These are phyloP conservation scores for Parnassius glacialis DNA, from an alignment of 2,888 invertebrate genomes.

Conservation along the genomic window DNA sequence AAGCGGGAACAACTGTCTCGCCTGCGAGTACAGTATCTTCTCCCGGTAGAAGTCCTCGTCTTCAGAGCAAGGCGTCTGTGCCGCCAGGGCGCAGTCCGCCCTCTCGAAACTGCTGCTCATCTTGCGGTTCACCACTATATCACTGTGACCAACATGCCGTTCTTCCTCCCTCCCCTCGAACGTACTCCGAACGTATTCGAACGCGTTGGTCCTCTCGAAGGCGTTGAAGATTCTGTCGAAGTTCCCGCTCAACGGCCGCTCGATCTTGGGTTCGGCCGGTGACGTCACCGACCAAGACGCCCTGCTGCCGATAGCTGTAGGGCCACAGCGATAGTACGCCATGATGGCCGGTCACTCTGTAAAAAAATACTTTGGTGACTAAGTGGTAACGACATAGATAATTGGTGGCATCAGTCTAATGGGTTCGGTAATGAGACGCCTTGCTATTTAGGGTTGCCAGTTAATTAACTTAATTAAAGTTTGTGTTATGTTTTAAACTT, in stretches of 20 bases:
- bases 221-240: slow-evolving; percentile 77
- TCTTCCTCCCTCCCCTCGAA: slow-evolving; percentile 54
- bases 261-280: slow-evolving; percentile 56
- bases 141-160: slow-evolving; percentile 61
- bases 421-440: slow-evolving; percentile 9
- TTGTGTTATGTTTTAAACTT: too few relatives aligned
- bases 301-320: slow-evolving; percentile 71
- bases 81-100: slow-evolving; percentile 76
- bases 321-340: slow-evolving; percentile 74
- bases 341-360: slow-evolving; percentile 51
- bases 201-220: slow-evolving; percentile 76
- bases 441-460: slow-evolving; percentile 4
- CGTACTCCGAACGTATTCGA: slow-evolving; percentile 60
- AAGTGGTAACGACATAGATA: slow-evolving; percentile 18
- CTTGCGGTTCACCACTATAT: slow-evolving; percentile 69
- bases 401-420: slow-evolving; percentile 16
- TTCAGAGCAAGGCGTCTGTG: slow-evolving; percentile 75
- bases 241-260: slow-evolving; percentile 71
- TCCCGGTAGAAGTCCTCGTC: slow-evolving; percentile 86
- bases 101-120: slow-evolving; percentile 73
- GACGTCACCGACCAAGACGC: slow-evolving; percentile 81
- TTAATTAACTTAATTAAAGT: neutral
- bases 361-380: slow-evolving; percentile 34
- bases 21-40: slow-evolving; percentile 87
- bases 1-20: slow-evolving; percentile 88